Evolutionary conservation across 1,140 invertebrate species (phyloP), one percentile per base, ranked within the genome.

Genomic region (Diorhabda carinulata): DNA sequence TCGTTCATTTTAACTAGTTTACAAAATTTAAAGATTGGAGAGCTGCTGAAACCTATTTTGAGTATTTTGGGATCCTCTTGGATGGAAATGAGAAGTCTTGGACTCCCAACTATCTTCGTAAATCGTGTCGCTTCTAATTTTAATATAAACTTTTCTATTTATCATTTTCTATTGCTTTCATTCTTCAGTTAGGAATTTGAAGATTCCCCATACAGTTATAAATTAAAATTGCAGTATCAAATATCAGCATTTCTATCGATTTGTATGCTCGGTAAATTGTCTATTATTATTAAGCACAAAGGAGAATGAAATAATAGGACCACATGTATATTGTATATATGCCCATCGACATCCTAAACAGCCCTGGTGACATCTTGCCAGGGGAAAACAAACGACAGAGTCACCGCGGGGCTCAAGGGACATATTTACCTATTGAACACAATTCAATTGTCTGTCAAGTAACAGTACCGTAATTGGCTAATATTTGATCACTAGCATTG

Each of bases 261-360:
- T 52, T 52, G 47, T 52, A 52, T 52, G 47, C 47, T 8, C 47
- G 47, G 47, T 52, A 52, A 4, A 52, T 52, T 52, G 47, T 52
- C 47, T 52, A 52, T 52, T 52, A 52, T 52, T 52, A 52, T 52
- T n/a, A 52, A 52, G 47, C n/a, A 52, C 47, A 52, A 52, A 52
- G 47, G 6, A n/a, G 4, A n/a, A 6, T n/a, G n/a, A 52, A 52
- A 52, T 52, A 52, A 52, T 52, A 52, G 47, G 47, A 52, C 47
- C 47, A n/a, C 47, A 52, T 52, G 47, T 52, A 52, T 52, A 52
- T 52, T 52, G 47, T 52, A 52, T 52, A 52, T 52, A 52, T 52
- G 47, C 47, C 47, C 47, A 52, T 52, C n/a, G 47, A 52, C 47
- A 52, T 52, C 47, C 47, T 52, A n/a, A 52, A 52, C 47, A 52